A percentile compares a stretch with the other conserved stretches of the same genome.
phyloP scores from a whole-genome alignment of 2,113 vertebrate genomes.

The Petromus typicus region DNA sequence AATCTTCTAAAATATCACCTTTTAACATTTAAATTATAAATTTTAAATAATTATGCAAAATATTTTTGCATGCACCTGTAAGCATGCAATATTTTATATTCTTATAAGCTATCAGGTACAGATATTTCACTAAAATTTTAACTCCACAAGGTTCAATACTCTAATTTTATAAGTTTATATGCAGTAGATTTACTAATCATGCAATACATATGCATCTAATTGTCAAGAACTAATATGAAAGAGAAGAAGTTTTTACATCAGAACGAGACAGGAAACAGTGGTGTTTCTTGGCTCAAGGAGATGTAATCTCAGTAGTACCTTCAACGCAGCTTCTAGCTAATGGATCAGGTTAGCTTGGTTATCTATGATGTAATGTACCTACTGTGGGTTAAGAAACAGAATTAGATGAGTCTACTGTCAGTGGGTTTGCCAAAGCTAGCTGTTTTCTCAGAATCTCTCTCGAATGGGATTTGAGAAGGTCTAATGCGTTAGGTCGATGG shows the following conservation, averaged over 20 bases:
- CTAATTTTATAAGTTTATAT: slow-evolving; percentile 73
- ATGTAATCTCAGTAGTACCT: slow-evolving; percentile 55
- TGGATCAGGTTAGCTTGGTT: slow-evolving; percentile 64
- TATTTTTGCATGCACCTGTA: slow-evolving; percentile 47
- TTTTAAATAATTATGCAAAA: slow-evolving; percentile 67
- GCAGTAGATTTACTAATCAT: slow-evolving; percentile 67
- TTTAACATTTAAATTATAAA: slow-evolving; percentile 65
- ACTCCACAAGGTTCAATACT: slow-evolving; percentile 42
- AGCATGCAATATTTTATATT: slow-evolving; percentile 74
- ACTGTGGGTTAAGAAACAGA: slow-evolving; percentile 77
- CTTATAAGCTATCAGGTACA: slow-evolving; percentile 65
- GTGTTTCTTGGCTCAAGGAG: slow-evolving; percentile 65
- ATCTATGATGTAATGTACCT: slow-evolving; percentile 72
- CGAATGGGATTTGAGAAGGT: slow-evolving; percentile 76
- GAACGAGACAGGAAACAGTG: slow-evolving; percentile 71
- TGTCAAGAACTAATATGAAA: slow-evolving; percentile 62
- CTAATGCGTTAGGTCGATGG: slow-evolving; percentile 76
- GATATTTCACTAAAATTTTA: slow-evolving; percentile 67
- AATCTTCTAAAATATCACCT: slow-evolving; percentile 60
- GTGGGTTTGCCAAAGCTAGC: slow-evolving; percentile 65
- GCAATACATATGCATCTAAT: slow-evolving; percentile 70
- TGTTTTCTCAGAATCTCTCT: slow-evolving; percentile 79
- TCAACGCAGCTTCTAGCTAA: slow-evolving; percentile 70
- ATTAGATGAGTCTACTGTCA: slow-evolving; percentile 49
- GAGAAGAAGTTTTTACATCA: slow-evolving; percentile 60